A percentile compares a stretch with the other conserved stretches of the same genome.
Conservation (phyloP, 2,113 vertebrate genomes). For the Elephas maximus region DNA sequence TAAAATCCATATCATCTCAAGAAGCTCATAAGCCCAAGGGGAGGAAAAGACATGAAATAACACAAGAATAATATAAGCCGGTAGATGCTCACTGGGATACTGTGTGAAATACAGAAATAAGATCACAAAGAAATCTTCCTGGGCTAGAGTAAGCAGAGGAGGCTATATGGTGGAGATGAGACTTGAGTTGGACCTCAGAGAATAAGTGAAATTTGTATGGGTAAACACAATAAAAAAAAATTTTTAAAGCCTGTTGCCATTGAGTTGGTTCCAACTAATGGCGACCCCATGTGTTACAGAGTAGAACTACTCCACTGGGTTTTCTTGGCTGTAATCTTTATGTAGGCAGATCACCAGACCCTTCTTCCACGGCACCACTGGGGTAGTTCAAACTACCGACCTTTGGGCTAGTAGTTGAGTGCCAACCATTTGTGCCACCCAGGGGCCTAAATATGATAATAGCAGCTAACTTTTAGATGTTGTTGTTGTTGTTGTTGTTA, state of each 20-base stretch:
- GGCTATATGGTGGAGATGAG: background rate
- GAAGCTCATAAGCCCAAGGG: background rate
- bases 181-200: background rate
- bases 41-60: background rate
- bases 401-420: too few species aligned
- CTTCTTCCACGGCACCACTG: too few species aligned
- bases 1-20: background rate
- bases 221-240: background rate
- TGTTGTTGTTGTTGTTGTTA: too few species aligned
- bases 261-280: background rate
- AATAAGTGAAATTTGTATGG: background rate
- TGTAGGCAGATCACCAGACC: background rate
- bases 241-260: background rate
- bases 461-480: too few species aligned
- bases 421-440: too few species aligned
- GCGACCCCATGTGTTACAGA: background rate
- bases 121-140: background rate
- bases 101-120: background rate
- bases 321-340: background rate
- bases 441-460: too few species aligned
- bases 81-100: background rate
- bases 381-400: too few species aligned
- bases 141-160: background rate
- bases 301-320: background rate
- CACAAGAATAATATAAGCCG: slow-evolving; percentile 2